Evolutionary conservation across 2,888 invertebrate genomes (phyloP), one percentile per base, ranked within the genome.

Genomic region (Eurytoma adleriae): DNA sequence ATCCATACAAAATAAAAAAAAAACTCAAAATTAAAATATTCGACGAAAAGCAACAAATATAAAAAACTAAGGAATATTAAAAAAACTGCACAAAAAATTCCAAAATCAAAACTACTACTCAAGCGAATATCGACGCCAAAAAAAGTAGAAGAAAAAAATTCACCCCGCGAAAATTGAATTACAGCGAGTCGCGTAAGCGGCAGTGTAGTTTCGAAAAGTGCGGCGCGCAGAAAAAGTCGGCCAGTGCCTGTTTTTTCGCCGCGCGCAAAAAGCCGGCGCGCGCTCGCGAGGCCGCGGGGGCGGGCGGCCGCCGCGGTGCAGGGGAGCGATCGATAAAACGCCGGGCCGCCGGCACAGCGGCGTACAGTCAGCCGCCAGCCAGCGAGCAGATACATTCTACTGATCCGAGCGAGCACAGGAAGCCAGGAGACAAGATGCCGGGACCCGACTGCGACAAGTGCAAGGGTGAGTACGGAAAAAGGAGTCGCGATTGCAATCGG

Each of bases 321-420:
- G 85, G 89, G 88, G 87, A 83, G 77, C 80, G 86, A 88, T 90
- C 89, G 86, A 90, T 90, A 90, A 89, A 90, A 89, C 86, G 82
- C 0, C 86, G 81, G 85, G 85, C 85, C 83, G 79, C 62, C 74
- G 68, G 66, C 70, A 57, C 79, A 48, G 72, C 78, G 71, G 79
- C 83, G 78, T 75, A 83, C 85, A 86, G 85, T 85, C 82, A 85
- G 80, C 84, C 79, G 68, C 75, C 73, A 76, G 75, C 80, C 67
- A 83, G 80, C 83, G 77, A 85, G 80, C 72, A 78, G 80, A 77
- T 78, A 61, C 64, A 7, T 40, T 40, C 4, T 40, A n/a, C n/a
- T 27, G 24, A 20, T 24, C 76, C 64, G 40, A 75, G 71, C 64
- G 71, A 52, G 68, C 2, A 18, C 16, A 24, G 40, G 3, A 4